Evolutionary conservation across 2,113 vertebrate species (phyloP).

Genomic region (Hepsetus odoe): DNA sequence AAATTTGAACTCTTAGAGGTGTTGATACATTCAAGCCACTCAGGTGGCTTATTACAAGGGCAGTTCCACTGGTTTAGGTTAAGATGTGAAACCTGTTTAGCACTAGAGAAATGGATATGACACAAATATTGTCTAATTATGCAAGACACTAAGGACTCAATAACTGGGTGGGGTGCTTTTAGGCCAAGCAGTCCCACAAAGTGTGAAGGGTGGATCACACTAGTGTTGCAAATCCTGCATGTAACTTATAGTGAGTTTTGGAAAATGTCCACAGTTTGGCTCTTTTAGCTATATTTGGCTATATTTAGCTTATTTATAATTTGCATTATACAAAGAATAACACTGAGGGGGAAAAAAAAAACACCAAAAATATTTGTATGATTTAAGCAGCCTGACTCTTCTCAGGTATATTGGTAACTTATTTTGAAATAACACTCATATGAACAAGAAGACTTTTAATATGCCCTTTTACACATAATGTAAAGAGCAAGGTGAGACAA

Average conservation of each 20-base stretch:
- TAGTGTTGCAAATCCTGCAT: neutral
- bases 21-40: neutral
- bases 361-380: too few relatives aligned
- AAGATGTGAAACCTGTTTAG: conserved; percentile 37
- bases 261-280: neutral
- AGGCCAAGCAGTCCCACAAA: neutral
- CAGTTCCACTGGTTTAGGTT: neutral
- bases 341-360: too few relatives aligned
- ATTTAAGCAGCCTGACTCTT: too few relatives aligned
- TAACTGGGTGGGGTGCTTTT: conserved; percentile 30
- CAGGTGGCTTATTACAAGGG: neutral
- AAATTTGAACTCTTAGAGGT: neutral
- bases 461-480: too few relatives aligned
- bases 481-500: too few relatives aligned
- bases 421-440: too few relatives aligned
- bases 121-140: conserved; percentile 12
- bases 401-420: too few relatives aligned
- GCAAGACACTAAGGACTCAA: conserved; percentile 23
- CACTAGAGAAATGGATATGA: conserved; percentile 6
- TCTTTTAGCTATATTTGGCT: too few relatives aligned
- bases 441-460: too few relatives aligned
- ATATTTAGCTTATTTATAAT: too few relatives aligned
- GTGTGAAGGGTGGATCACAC: conserved; percentile 20
- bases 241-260: neutral
- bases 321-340: too few relatives aligned